Conservation (phyloP, 2,888 invertebrate species). For the Tortrix viridana region DNA sequence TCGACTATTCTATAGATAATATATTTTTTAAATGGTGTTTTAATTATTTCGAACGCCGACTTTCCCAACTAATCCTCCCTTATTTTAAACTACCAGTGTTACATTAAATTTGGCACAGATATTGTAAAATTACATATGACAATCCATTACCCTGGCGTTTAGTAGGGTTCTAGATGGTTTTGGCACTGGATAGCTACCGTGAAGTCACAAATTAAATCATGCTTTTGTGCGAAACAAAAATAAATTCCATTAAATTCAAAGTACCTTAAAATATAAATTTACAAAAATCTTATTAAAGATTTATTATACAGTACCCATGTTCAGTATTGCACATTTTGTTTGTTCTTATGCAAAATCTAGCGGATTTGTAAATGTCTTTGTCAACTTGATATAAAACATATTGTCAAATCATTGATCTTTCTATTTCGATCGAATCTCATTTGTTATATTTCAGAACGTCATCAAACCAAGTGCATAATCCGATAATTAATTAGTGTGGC, state of each 20-base stretch:
- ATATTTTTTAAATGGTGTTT: no score
- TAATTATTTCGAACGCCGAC: background rate
- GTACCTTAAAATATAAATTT: slow-evolving; percentile 63
- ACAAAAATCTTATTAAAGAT: slow-evolving; percentile 66
- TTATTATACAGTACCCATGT: slow-evolving; percentile 69
- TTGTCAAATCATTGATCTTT: slow-evolving; percentile 22
- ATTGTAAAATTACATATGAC: slow-evolving; percentile 41
- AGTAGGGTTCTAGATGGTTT: slow-evolving; percentile 71
- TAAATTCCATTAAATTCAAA: slow-evolving; percentile 47
- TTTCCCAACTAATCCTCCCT: slow-evolving; percentile 1
- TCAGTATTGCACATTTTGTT: slow-evolving; percentile 75
- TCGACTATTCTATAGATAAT: no score
- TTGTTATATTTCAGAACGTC: slow-evolving; percentile 14
- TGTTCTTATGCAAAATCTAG: slow-evolving; percentile 73
- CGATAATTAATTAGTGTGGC: slow-evolving; percentile 55
- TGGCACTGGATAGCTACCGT: slow-evolving; percentile 57
- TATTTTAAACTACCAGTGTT: slow-evolving; percentile 47
- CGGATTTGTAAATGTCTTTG: slow-evolving; percentile 48
- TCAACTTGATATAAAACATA: slow-evolving; percentile 28
- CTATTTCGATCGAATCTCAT: slow-evolving; percentile 24
- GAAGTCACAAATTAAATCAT: slow-evolving; percentile 26
- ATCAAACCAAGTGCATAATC: slow-evolving; percentile 47
- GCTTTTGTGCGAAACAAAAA: slow-evolving; percentile 41
- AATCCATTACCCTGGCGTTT: slow-evolving; percentile 46
- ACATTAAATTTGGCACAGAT: slow-evolving; percentile 78